A percentile compares a stretch with the other conserved stretches of the same genome.
Evolutionary conservation across 2,888 invertebrate genomes (phyloP).

Genomic region (Cryptosula pallasiana): DNA sequence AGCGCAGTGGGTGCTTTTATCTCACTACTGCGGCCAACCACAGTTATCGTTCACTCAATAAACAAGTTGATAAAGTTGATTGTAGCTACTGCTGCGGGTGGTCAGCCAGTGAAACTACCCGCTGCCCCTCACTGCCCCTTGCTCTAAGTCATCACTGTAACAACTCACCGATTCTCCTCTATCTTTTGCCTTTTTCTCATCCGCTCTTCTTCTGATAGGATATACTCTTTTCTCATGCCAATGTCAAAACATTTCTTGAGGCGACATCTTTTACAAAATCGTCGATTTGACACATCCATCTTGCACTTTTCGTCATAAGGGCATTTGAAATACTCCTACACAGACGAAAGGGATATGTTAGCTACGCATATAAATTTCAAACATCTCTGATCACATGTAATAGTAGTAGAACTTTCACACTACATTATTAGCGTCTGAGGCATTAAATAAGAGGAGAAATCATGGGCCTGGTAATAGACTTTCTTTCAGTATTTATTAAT

Average conservation of each 20-base stretch:
- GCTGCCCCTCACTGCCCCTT: neutral
- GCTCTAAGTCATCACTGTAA: neutral
- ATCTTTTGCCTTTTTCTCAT: conserved; percentile 74
- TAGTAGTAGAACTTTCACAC: too few relatives aligned
- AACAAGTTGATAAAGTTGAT: neutral
- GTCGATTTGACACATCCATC: conserved; percentile 82
- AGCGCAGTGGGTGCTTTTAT: conserved; percentile 15
- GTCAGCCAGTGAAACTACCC: too few relatives aligned
- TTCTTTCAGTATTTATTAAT: neutral
- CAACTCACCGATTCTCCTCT: conserved; percentile 69
- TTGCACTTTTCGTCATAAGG: conserved; percentile 89
- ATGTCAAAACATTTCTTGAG: conserved; percentile 87
- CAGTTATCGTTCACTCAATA: neutral
- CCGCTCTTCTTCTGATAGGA: conserved; percentile 88
- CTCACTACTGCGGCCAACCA: neutral
- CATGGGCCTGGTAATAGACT: neutral
- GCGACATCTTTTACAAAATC: conserved; percentile 95
- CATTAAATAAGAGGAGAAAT: neutral
- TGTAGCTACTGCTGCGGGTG: neutral
- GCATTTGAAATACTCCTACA: conserved; percentile 68
- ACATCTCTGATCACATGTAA: too few relatives aligned
- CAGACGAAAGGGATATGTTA: neutral
- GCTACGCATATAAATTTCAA: too few relatives aligned
- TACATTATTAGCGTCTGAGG: neutral
- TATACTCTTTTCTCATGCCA: conserved; percentile 96